A percentile compares a stretch with the other conserved stretches of the same genome.
Evolutionary conservation across 2,888 invertebrate species (phyloP).

Genomic region (Leptinotarsa peninsularis): DNA sequence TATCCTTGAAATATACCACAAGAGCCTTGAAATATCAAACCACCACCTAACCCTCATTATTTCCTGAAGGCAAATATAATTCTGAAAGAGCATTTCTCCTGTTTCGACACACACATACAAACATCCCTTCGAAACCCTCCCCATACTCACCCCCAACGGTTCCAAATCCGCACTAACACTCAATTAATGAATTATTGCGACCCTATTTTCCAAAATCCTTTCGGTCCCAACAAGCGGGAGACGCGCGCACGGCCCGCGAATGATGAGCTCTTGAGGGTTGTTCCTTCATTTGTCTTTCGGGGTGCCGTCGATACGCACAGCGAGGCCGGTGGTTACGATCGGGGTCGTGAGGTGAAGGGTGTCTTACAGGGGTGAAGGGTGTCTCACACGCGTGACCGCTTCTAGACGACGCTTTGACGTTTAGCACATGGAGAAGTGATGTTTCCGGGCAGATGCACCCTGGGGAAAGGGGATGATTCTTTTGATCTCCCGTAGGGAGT

Average conservation of each 20-base stretch:
- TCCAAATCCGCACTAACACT: slow-evolving; percentile 34
- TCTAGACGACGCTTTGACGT: not conserved
- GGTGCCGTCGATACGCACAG: slow-evolving; percentile 3
- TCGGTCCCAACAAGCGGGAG: slow-evolving; percentile 8
- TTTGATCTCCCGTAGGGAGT: not conserved
- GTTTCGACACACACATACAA: slow-evolving; percentile 3
- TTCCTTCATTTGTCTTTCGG: slow-evolving; percentile 38
- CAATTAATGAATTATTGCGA: slow-evolving; percentile 41
- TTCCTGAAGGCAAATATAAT: too few relatives aligned
- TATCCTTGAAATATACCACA: too few relatives aligned
- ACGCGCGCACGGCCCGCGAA: not conserved
- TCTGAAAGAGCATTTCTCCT: not conserved
- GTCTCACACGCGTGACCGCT: slow-evolving; percentile 1
- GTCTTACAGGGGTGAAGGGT: slow-evolving; percentile 2
- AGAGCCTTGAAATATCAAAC: not conserved
- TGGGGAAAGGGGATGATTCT: not conserved
- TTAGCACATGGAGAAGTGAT: slow-evolving; percentile 29
- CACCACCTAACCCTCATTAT: too few relatives aligned
- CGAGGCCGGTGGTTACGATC: slow-evolving; percentile 3
- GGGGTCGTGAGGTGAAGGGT: slow-evolving; percentile 14
- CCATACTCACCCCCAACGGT: slow-evolving; percentile 13
- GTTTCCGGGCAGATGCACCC: not conserved
- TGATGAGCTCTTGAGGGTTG: slow-evolving; percentile 26
- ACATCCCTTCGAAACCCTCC: slow-evolving; percentile 13
- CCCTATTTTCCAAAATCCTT: slow-evolving; percentile 40